Evolutionary conservation across 1,140 invertebrate genomes (phyloP), one percentile per base, ranked within the genome.

Genomic region (Heliothis subflexa): DNA sequence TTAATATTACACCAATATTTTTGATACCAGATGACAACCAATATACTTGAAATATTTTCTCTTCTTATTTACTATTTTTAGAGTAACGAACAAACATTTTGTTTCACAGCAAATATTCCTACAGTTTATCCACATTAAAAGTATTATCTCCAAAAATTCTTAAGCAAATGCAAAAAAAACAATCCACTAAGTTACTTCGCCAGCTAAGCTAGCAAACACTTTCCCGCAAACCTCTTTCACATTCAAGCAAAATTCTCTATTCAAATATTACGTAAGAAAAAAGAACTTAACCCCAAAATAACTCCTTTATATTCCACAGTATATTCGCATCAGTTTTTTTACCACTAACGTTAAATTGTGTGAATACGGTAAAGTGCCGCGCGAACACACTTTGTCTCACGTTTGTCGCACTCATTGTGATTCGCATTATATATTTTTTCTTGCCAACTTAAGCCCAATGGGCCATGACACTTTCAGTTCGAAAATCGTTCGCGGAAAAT

Each of bases 401-500:
- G 49, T 33, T 13, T 25, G n/a, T n/a, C 21, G 13, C n/a, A 40
- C 25, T 71, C 50, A 71, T 33, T 71, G 25, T 71, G 7, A 50
- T 72, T 72, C 54, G 10, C 70, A 55, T 33, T 72, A n/a, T n/a
- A n/a, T 72, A 57, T 72, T 54, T 57, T 57, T 72, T 47, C 61
- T 57, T 40, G 16, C 50, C 33, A 73, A 61, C 71, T 61, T 74
- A 74, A 74, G 18, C 55, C 57, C 71, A 74, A 61, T 74, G 71
- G 40, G 13, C 54, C 33, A 59, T 74, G 40, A 61, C 55, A 54
- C 25, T 71, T 71, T 59, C n/a, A n/a, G 33, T 57, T 57, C 49
- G 55, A 64, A 75, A 75, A 64, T n/a, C 49, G 70, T 71, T 74
- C 70, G 74, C 61, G 64, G 82, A 78, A 81, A 85, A 87, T 87